Evolutionary conservation across 2,797 vertebrate species (phyloP).

Genomic region (Cossypha heuglini): DNA sequence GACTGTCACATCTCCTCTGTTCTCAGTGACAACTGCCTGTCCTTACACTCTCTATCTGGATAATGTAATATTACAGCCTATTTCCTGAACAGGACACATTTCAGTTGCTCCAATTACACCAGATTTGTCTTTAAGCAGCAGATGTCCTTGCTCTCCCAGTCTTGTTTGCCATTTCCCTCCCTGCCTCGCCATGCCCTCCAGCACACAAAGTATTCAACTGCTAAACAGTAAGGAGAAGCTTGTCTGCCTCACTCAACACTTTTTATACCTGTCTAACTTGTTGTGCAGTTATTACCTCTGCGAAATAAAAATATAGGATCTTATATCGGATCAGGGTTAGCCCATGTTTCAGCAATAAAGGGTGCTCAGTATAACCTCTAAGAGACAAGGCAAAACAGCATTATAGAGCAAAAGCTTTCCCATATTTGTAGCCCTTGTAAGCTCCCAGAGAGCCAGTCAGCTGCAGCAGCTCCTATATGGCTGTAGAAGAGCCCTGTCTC

Average conservation of each 20-base stretch:
- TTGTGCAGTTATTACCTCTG: background rate
- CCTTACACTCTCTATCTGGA: background rate
- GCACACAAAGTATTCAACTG: background rate
- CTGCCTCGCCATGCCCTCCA: background rate
- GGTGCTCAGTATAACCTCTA: background rate
- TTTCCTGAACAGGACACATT: constrained; percentile 25
- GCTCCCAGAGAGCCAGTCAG: background rate
- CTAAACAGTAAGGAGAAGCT: background rate
- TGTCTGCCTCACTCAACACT: background rate
- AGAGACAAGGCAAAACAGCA: background rate
- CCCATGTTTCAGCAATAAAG: background rate
- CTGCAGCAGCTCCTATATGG: background rate
- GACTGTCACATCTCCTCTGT: background rate
- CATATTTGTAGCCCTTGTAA: background rate
- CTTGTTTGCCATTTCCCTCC: background rate
- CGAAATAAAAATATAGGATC: background rate
- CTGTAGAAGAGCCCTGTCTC: background rate
- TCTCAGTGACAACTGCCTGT: background rate
- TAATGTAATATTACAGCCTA: constrained; percentile 28
- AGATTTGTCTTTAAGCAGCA: constrained; percentile 18
- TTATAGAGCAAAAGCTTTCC: background rate
- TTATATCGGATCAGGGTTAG: background rate
- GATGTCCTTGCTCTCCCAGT: constrained; percentile 6
- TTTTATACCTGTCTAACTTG: background rate
- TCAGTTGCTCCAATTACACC: constrained; percentile 20